Evolutionary conservation across 1,140 invertebrate species (phyloP), one percentile per base, ranked within the genome.

Genomic region (Eubasilissa regina): DNA sequence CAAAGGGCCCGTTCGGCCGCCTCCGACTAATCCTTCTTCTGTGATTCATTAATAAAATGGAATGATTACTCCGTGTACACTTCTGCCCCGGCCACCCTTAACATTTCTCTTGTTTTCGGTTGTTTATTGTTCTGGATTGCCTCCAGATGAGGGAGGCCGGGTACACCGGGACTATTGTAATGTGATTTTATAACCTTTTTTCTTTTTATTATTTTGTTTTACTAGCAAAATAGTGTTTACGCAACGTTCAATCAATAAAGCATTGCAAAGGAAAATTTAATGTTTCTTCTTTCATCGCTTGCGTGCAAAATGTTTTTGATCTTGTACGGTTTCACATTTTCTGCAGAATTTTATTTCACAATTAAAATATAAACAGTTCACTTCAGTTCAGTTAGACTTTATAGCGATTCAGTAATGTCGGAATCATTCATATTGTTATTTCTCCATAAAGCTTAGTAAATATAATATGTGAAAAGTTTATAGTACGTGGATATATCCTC

Each of bases 41-140:
- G 73, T 74, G 77, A 81, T 81, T 81, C 80, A 81, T 81, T 81
- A 81, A 81, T 76, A 81, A 74, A 75, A 81, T 64, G 70, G 64
- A 81, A 80, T 80, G 60, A 75, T 80, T 74, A 56, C 68, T 66
- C 43, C 53, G 21, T 56, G 75, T 25, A 70, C 68, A 73, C 25
- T 80, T 77, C 44, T 66, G 51, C 45, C 47, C 51, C 53, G 4
- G 51, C n/a, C 44, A 15, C 70, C 73, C 43, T 11, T 19, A 48
- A 43, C 51, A 56, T 74, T 74, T 75, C 56, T 21, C 74, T 62
- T 75, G 74, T 75, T 75, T 75, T 47, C 70, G 21, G 12, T 56
- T 74, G 70, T 74, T 74, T 74, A 74, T 74, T 74, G 70, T 74
- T 75, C 44, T 48, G 73, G n/a, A 74, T 74, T 56, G 53, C 70